A percentile compares a stretch with the other conserved stretches of the same genome.
Evolutionary conservation across 2,888 invertebrate genomes (phyloP).

Genomic region (Fragum sueziense): DNA sequence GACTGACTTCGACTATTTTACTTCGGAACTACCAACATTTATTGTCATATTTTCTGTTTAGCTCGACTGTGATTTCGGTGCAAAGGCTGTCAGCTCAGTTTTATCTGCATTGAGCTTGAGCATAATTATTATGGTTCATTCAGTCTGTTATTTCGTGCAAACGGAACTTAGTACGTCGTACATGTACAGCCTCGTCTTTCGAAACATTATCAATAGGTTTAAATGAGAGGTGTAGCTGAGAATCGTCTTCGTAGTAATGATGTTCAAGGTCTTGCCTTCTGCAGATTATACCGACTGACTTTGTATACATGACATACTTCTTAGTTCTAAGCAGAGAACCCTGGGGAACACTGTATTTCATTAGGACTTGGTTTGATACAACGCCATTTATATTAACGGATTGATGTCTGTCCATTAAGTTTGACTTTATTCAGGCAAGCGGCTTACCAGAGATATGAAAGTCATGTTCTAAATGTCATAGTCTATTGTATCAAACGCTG

Average conservation of each 20-base stretch:
- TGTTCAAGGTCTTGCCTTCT: slow-evolving; percentile 38
- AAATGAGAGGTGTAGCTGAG: not conserved
- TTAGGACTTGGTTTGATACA: no score
- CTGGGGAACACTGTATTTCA: slow-evolving; percentile 34
- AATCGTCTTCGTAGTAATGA: slow-evolving; percentile 52
- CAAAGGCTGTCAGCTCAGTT: no score
- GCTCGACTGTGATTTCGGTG: no score
- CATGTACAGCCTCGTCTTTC: slow-evolving; percentile 4
- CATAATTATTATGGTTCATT: no score
- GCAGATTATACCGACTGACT: slow-evolving; percentile 1
- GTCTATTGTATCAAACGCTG: slow-evolving; percentile 38
- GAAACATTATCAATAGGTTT: not conserved
- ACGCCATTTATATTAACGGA: slow-evolving; percentile 35
- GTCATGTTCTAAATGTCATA: slow-evolving; percentile 28
- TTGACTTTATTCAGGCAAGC: slow-evolving; percentile 49
- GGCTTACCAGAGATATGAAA: slow-evolving; percentile 42
- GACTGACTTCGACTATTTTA: no score
- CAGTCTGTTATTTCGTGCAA: no score
- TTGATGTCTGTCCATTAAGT: slow-evolving; percentile 32
- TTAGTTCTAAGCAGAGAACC: not conserved
- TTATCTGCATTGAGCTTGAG: no score
- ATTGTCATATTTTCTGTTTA: no score
- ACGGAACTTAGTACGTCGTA: no score
- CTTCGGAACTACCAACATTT: no score
- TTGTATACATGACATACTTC: slow-evolving; percentile 7